Evolutionary conservation across 2,797 vertebrate species (phyloP).

Genomic region (Channallabes apus): DNA sequence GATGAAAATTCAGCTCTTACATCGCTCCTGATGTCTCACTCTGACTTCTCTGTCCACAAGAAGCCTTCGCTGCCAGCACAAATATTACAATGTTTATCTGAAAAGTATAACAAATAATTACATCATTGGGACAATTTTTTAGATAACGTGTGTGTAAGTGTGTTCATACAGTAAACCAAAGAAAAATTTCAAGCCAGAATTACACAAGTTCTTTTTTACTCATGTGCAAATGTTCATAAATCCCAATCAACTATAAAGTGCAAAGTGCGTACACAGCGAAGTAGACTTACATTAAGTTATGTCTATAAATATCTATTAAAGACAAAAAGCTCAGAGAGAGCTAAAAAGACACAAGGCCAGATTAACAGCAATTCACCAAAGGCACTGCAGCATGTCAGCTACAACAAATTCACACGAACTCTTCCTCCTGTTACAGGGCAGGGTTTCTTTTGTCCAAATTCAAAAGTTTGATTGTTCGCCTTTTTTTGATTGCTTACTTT

Average conservation of each 20-base stretch:
- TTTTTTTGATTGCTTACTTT: not conserved
- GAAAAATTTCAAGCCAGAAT: not conserved
- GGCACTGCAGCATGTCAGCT: not conserved
- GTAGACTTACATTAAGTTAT: not conserved
- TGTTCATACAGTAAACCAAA: not conserved
- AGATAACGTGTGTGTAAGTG: not conserved
- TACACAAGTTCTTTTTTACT: not conserved
- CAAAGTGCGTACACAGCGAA: not conserved
- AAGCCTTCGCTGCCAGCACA: slow-evolving; percentile 77
- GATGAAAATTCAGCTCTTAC: slow-evolving; percentile 70
- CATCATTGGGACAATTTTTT: not conserved
- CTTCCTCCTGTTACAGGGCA: not conserved
- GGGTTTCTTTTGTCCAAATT: not conserved
- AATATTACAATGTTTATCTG: slow-evolving; percentile 83
- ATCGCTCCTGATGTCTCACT: slow-evolving; percentile 76
- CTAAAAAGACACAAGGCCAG: not conserved
- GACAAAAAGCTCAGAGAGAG: not conserved
- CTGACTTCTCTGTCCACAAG: slow-evolving; percentile 75
- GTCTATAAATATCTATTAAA: not conserved
- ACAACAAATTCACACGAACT: not conserved
- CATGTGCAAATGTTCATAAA: not conserved
- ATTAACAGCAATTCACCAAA: not conserved
- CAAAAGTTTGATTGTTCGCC: not conserved
- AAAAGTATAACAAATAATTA: slow-evolving; percentile 5
- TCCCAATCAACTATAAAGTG: not conserved